These are phyloP conservation scores for Bos indicus DNA, from an alignment of 2,113 vertebrate genomes.

Conservation along the genomic window DNA sequence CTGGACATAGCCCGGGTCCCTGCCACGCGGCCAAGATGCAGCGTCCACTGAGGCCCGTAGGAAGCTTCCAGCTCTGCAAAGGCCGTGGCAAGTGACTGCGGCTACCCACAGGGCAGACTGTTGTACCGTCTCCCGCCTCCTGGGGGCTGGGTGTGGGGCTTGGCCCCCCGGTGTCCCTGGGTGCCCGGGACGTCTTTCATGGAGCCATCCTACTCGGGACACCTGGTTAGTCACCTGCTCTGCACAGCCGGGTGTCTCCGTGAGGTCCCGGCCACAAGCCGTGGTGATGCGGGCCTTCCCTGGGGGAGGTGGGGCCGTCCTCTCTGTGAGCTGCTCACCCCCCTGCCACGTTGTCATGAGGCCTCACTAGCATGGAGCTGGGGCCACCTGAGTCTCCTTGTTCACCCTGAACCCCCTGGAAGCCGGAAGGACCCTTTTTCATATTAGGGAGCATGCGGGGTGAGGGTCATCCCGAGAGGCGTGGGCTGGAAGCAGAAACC, in stretches of 20 bases:
- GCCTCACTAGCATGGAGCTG: neutral
- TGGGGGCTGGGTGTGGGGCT: neutral
- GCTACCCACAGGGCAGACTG: accelerated
- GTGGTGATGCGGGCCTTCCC: too few species aligned
- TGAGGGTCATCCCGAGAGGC: neutral
- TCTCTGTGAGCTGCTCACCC: neutral
- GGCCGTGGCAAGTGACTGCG: accelerated
- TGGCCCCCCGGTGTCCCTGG: neutral
- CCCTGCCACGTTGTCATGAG: neutral
- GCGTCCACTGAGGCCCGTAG: accelerated
- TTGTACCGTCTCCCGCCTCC: neutral
- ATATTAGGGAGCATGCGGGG: accelerated
- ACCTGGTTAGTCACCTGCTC: neutral
- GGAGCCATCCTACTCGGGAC: too few species aligned
- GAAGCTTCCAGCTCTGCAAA: neutral
- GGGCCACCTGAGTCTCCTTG: neutral
- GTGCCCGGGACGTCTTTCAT: neutral
- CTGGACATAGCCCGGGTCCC: neutral
- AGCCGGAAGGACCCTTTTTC: neutral
- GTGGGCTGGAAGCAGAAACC: neutral
- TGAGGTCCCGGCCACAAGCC: neutral
- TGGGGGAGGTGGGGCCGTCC: neutral
- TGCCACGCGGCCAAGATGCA: neutral
- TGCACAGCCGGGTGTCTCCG: neutral
- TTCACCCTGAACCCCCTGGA: neutral